phyloP scores from a whole-genome alignment of 1,140 invertebrate species.

The Calliphora vicina region DNA sequence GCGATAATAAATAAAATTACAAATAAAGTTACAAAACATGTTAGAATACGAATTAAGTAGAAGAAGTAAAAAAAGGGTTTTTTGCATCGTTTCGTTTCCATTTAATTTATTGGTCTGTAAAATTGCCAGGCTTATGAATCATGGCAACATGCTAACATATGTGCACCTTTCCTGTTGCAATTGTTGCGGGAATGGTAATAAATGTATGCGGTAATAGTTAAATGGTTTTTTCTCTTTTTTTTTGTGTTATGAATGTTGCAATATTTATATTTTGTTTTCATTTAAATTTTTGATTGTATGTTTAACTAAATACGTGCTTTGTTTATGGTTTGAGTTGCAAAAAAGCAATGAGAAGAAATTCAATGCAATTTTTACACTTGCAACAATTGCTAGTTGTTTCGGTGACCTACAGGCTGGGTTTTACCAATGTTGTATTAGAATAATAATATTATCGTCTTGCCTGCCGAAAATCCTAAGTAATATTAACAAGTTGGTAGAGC shows the following conservation, averaged over 20 bases:
- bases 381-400: no score
- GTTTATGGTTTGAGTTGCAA: no score
- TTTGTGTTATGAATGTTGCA: no score
- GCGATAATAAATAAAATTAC: slow-evolving; percentile 8
- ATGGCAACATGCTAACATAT: background rate
- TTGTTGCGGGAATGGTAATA: background rate
- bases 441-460: no score
- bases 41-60: background rate
- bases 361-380: no score
- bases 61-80: background rate
- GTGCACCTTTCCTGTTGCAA: background rate
- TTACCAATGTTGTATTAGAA: no score
- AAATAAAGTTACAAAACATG: background rate
- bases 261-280: background rate
- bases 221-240: background rate
- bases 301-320: no score
- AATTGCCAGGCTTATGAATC: background rate
- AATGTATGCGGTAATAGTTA: background rate
- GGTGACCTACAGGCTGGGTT: no score
- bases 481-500: no score
- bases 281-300: background rate
- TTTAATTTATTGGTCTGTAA: background rate
- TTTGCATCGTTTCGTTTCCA: background rate
- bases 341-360: no score
- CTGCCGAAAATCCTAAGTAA: no score